Conservation (phyloP, 2,888 invertebrate genomes). For the Cenopis cana region DNA sequence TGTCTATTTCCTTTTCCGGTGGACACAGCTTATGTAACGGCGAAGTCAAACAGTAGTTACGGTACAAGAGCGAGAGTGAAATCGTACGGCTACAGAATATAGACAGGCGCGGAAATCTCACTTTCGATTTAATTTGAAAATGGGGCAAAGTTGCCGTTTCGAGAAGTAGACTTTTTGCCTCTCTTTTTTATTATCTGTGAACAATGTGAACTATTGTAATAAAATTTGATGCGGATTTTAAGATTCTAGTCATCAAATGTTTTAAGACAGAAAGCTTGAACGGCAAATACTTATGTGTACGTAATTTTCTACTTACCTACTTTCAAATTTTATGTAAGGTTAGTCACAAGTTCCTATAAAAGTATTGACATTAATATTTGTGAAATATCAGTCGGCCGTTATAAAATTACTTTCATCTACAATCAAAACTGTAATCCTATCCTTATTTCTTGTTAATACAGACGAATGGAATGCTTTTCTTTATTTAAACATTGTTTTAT, state of each 20-base stretch:
- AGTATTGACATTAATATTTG: too few species aligned
- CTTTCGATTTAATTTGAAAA: slow-evolving; percentile 5
- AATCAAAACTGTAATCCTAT: too few species aligned
- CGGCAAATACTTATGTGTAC: too few species aligned
- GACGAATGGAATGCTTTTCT: too few species aligned
- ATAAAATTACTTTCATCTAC: too few species aligned
- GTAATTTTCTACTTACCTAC: too few species aligned
- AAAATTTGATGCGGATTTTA: neutral
- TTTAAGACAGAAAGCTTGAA: too few species aligned
- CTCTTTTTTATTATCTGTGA: neutral
- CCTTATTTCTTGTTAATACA: too few species aligned
- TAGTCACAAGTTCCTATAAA: too few species aligned
- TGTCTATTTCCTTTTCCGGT: slow-evolving; percentile 8
- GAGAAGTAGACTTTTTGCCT: neutral
- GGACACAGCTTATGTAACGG: slow-evolving; percentile 20
- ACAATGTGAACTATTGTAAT: neutral
- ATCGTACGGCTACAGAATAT: slow-evolving; percentile 9
- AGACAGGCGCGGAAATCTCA: neutral
- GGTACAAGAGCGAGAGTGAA: slow-evolving; percentile 24
- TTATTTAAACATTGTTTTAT: too few species aligned
- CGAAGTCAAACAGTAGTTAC: slow-evolving; percentile 21
- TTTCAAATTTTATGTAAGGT: too few species aligned
- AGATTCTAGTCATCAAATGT: neutral
- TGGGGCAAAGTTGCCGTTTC: slow-evolving; percentile 13
- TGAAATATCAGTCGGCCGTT: too few species aligned